phyloP scores from a whole-genome alignment of 2,113 vertebrate genomes.

The Sarotherodon lohbergeri region DNA sequence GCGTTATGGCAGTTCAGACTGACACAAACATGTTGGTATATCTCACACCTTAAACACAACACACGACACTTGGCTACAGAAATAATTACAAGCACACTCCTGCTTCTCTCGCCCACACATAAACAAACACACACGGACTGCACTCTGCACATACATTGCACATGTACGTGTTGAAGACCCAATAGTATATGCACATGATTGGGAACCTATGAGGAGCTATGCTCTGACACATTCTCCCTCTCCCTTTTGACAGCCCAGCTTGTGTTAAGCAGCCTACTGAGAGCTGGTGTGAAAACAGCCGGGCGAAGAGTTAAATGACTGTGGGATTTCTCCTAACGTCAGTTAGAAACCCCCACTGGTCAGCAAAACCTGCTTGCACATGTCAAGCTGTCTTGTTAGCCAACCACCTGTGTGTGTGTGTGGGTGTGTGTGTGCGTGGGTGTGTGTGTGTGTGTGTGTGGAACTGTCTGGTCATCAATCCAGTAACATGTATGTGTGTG shows the following conservation, averaged over 20 bases:
- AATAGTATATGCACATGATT: not conserved
- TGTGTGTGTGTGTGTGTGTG: not conserved
- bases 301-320: constrained; percentile 48
- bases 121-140: not conserved
- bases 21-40: not conserved
- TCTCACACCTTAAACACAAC: not conserved
- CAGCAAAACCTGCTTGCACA: constrained; percentile 43
- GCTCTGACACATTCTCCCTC: not conserved
- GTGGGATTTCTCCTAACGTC: constrained; percentile 58
- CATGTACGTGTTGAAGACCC: not conserved
- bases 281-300: constrained; percentile 26
- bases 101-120: not conserved
- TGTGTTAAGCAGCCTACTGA: constrained; percentile 27
- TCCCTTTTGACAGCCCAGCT: constrained; percentile 9
- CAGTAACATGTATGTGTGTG: not conserved
- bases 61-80: not conserved
- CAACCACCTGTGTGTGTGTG: not conserved
- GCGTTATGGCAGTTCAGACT: not conserved
- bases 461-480: not conserved
- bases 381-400: constrained; percentile 65
- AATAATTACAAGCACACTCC: constrained; percentile 16
- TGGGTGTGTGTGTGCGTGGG: not conserved
- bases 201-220: not conserved
- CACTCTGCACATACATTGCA: not conserved
- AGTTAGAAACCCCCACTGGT: constrained; percentile 44